A percentile compares a stretch with the other conserved stretches of the same genome.
These are phyloP conservation scores for Pristionchus mayeri DNA, from an alignment of 2,888 invertebrate species.

Conservation along the genomic window DNA sequence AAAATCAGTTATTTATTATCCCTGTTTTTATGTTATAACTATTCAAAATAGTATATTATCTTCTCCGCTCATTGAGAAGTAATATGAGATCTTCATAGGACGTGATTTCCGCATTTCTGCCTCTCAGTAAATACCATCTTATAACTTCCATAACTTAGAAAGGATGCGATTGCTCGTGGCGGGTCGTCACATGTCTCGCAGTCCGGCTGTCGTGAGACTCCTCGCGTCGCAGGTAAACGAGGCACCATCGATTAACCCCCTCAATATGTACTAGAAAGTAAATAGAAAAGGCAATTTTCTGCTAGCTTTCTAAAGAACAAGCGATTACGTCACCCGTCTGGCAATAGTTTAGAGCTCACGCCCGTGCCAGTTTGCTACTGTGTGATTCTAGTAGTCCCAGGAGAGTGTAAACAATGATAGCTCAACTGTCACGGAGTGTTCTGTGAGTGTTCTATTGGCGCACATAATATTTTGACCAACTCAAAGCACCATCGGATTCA, in stretches of 20 bases:
- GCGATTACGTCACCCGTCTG: background rate
- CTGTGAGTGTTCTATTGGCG: background rate
- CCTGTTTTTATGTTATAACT: background rate
- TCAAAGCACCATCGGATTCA: too few relatives aligned
- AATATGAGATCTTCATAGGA: slow-evolving; percentile 14
- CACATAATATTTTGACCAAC: too few relatives aligned
- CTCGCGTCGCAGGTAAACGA: slow-evolving; percentile 28
- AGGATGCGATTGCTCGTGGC: slow-evolving; percentile 37
- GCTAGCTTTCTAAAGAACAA: background rate
- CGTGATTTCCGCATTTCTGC: slow-evolving; percentile 16
- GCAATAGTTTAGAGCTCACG: background rate
- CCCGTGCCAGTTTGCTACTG: background rate
- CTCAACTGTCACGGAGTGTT: background rate
- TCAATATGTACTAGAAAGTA: too few relatives aligned
- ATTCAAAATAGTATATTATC: background rate
- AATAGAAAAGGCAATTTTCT: too few relatives aligned
- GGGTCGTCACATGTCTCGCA: slow-evolving; percentile 36
- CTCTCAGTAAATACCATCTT: background rate
- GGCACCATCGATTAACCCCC: too few relatives aligned
- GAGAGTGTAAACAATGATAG: slow-evolving; percentile 9
- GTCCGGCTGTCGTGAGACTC: slow-evolving; percentile 5
- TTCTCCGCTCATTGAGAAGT: background rate
- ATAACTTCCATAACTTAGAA: background rate
- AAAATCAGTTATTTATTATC: slow-evolving; percentile 1
- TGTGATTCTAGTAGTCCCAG: background rate